Evolutionary conservation across 2,797 vertebrate species (phyloP), one percentile per base, ranked within the genome.

Genomic region (Tenualosa ilisha): DNA sequence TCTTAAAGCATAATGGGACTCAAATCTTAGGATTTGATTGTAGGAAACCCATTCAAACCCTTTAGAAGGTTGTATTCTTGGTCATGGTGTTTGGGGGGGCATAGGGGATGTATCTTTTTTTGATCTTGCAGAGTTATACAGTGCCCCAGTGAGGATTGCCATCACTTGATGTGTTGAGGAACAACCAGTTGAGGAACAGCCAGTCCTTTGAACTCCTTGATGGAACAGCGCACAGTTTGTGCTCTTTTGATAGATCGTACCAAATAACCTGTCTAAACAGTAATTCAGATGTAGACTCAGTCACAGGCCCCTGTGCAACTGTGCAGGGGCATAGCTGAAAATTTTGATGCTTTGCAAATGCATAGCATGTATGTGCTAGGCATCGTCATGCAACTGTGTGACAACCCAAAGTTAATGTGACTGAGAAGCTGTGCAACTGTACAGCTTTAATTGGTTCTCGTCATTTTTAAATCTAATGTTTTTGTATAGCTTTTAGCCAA

Each of bases 361-460:
- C 87, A 50, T 51, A 53, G 88, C 88, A 88, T 89, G 81, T 85
- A 72, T 31, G 4, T 79, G 37, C 15, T 20, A 22, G 17, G 54
- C 20, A 56, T 3, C 15, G 82, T 85, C 88, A 90, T 9, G 88
- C 94, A 95, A 95, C 92, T 95, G 95, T 92, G 91, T 86, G 87
- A 83, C 0, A 0, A 0, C 46, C 68, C 0, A 26, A 93, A 92
- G 88, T 89, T 86, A 3, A 3, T 84, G 91, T 89, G 31, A 91
- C 92, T 92, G 90, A 90, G 91, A 88, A 88, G 93, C 93, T 94
- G 95, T 17, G 93, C 95, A 91, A 95, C 93, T 90, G 96, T 91
- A 87, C 91, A 84, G 94, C 92, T 92, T 85, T 24, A 63, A 91
- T 91, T 92, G 81, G 46, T 49, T 9, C 22, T 46, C 15, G 37